A percentile compares a stretch with the other conserved stretches of the same genome.
Conservation (phyloP, 2,797 vertebrate genomes). For the Kryptolebias ocellatus region DNA sequence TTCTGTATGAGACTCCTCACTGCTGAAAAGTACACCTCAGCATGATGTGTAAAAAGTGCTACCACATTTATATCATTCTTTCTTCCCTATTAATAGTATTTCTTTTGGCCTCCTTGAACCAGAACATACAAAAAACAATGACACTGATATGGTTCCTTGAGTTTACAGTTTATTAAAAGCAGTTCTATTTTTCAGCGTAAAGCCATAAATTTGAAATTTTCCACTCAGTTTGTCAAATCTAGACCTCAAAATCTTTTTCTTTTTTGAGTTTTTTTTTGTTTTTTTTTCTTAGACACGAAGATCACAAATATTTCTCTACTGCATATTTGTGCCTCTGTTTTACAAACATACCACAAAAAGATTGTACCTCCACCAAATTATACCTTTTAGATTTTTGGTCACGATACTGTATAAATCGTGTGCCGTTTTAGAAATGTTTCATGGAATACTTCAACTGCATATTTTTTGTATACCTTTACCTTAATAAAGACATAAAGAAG, state of each 20-base stretch:
- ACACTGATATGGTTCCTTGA: slow-evolving; percentile 2
- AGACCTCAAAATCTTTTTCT: slow-evolving; percentile 22
- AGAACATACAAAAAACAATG: not conserved
- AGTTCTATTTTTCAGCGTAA: slow-evolving; percentile 14
- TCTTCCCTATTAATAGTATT: no score
- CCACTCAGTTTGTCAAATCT: slow-evolving; percentile 25
- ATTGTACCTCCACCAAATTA: not conserved
- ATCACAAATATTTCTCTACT: slow-evolving; percentile 39
- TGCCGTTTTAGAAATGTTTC: no score
- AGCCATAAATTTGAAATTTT: slow-evolving; percentile 38
- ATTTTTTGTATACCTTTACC: no score
- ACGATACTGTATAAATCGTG: no score
- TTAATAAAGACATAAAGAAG: not conserved
- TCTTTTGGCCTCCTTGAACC: no score
- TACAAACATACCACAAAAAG: slow-evolving; percentile 17
- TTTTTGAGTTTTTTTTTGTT: slow-evolving; percentile 41
- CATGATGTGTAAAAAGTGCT: slow-evolving; percentile 12
- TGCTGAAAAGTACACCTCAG: slow-evolving; percentile 18
- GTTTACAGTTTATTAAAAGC: slow-evolving; percentile 10
- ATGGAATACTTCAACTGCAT: no score
- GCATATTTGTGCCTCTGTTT: slow-evolving; percentile 6
- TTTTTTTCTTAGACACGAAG: slow-evolving; percentile 38
- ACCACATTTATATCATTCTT: not conserved
- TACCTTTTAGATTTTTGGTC: no score
- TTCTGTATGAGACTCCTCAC: slow-evolving; percentile 26